Percentiles rank a stretch among this genome's conserved stretches.
These are phyloP conservation scores for Nomada fucata DNA, from an alignment of 2,888 invertebrate genomes.

Conservation along the genomic window DNA sequence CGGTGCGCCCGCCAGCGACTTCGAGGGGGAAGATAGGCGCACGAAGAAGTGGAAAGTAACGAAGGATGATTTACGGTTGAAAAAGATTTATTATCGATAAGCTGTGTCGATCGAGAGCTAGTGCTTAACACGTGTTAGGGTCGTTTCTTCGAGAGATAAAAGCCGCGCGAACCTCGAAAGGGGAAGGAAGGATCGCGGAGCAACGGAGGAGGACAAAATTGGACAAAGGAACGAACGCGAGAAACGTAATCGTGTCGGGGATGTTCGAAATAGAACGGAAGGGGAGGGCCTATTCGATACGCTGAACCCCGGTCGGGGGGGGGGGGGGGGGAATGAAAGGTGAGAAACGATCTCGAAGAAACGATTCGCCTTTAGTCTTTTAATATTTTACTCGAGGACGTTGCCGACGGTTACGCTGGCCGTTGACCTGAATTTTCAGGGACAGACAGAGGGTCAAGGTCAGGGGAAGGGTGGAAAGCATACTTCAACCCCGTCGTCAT, in stretches of 20 bases:
- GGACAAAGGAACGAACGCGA: not conserved
- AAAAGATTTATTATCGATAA: conserved; percentile 72
- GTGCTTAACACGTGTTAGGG: conserved; percentile 65
- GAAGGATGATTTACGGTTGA: conserved; percentile 68
- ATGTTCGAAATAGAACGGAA: conserved; percentile 31
- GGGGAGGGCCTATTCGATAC: conserved; percentile 26
- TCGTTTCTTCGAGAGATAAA: conserved; percentile 64
- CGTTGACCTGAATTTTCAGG: conserved; percentile 51
- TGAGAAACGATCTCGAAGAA: conserved; percentile 53
- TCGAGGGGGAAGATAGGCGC: conserved; percentile 79
- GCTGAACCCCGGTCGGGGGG: not conserved
- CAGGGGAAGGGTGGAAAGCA: not conserved
- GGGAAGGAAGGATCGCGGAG: not conserved
- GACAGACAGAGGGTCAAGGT: conserved; percentile 58
- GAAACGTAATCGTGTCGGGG: conserved; percentile 11
- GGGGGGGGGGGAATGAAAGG: not conserved
- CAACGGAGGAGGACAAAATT: not conserved
- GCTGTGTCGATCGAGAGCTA: conserved; percentile 70
- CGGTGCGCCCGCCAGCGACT: conserved; percentile 78
- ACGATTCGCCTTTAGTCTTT: conserved; percentile 66
- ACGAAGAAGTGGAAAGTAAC: conserved; percentile 75
- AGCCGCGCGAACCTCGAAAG: not conserved
- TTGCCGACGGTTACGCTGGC: conserved; percentile 59
- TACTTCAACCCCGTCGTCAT: conserved; percentile 55
- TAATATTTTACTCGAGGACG: conserved; percentile 68